phyloP scores from a whole-genome alignment of 1,140 invertebrate genomes.

The Ganaspis sp. region DNA sequence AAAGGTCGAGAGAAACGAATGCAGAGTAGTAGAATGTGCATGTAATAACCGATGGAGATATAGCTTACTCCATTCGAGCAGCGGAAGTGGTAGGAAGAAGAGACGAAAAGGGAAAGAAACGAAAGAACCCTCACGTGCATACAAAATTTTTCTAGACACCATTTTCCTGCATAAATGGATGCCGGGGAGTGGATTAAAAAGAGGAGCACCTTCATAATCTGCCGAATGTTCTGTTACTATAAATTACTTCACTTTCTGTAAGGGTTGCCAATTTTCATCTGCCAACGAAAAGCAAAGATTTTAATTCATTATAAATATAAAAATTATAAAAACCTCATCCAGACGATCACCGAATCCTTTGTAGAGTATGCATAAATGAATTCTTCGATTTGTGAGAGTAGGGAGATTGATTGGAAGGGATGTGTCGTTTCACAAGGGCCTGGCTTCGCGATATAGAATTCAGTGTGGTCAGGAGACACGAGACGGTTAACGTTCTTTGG shows the following conservation, averaged over 20 bases:
- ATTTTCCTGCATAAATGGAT: conserved; percentile 21
- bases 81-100: conserved; percentile 50
- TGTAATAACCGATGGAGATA: conserved; percentile 70
- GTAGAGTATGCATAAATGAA: no score
- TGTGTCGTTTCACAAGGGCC: no score
- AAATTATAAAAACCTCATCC: no score
- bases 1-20: conserved; percentile 58
- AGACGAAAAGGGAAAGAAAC: conserved; percentile 53
- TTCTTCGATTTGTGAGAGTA: no score
- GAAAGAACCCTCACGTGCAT: conserved; percentile 61
- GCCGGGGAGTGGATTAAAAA: conserved; percentile 15
- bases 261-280: background rate
- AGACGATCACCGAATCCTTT: no score
- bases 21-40: conserved; percentile 71
- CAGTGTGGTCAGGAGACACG: no score
- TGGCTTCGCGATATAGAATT: no score
- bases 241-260: background rate
- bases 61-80: conserved; percentile 52
- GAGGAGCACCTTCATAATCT: conserved; percentile 1
- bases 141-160: conserved; percentile 56
- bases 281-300: no score
- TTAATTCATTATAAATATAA: no score
- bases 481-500: no score
- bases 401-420: no score
- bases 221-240: background rate